Conservation (phyloP, 2,888 invertebrate species). For the Apoderus coryli region DNA sequence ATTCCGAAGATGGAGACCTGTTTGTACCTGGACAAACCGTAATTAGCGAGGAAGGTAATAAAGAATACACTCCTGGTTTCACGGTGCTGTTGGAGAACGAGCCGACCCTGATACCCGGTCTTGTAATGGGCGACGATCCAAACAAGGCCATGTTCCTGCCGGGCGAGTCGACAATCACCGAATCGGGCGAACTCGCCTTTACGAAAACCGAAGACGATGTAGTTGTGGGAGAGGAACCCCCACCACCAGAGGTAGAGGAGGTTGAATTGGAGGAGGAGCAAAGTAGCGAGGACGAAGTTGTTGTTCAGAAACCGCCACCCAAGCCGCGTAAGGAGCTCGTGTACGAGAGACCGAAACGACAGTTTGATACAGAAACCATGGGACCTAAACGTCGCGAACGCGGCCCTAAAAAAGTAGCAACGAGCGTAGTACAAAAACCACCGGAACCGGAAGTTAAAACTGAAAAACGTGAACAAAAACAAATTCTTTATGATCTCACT, state of each 20-base stretch:
- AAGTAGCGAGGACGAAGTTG: conserved; percentile 21
- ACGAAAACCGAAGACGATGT: conserved; percentile 35
- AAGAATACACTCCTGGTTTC: conserved; percentile 64
- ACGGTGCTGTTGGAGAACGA: conserved; percentile 64
- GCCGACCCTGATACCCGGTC: conserved; percentile 66
- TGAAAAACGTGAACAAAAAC: conserved; percentile 11
- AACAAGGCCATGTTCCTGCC: conserved; percentile 33
- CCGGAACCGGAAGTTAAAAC: conserved; percentile 5
- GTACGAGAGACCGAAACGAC: conserved; percentile 29
- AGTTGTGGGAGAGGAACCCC: conserved; percentile 18
- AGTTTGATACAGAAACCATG: conserved; percentile 24
- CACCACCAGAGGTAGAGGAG: conserved; percentile 19
- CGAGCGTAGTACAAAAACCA: conserved; percentile 11
- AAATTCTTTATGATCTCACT: conserved; percentile 23
- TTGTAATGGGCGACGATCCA: conserved; percentile 50
- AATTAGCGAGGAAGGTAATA: conserved; percentile 53
- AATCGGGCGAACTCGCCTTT: conserved; percentile 30
- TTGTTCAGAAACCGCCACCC: conserved; percentile 20
- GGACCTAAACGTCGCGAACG: conserved; percentile 29
- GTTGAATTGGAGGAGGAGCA: conserved; percentile 19
- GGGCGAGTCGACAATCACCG: conserved; percentile 30
- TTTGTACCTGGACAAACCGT: conserved; percentile 59
- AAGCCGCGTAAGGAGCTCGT: conserved; percentile 25
- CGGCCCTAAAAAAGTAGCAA: conserved; percentile 21
- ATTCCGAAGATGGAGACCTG: conserved; percentile 36